Base-by-base conservation (phyloP, 2,888 invertebrate species). In the Diarsia dahlii region DNA sequence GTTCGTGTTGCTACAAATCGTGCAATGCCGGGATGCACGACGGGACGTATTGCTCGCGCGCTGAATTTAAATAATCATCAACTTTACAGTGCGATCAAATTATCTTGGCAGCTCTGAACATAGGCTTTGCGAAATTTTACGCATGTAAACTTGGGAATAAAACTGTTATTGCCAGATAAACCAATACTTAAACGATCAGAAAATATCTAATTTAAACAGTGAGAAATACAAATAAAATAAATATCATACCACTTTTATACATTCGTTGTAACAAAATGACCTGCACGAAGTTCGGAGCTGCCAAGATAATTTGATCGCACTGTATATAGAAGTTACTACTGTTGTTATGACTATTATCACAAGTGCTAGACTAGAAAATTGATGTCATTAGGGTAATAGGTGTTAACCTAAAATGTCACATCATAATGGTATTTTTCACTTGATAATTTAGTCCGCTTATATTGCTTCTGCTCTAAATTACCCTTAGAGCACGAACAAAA, bases 21-120 rank as follows among this genome's bases (percentile, higher is more conserved):
- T 72, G 79, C 83, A 85, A 81, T 84, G 85, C 86, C 85, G 87
- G 46, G 46, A 46, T 46, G 46, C 46, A 46, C 46, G 46, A 73
- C 81, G 71, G 75, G 80, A 76, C 45, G 75, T 52, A 65, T 58
- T 6, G 68, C 76, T 39, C 60, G 18, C 69, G 71, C n/a, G 46
- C n/a, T 71, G 75, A 76, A 76, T 72, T 71, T 52, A 76, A 68
- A 70, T 74, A 72, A 70, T 73, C 68, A 80, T 65, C 34, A 71
- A 54, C 45, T 67, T 54, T 74, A n/a, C n/a, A n/a, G n/a, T n/a
- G n/a, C n/a, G n/a, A n/a, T n/a, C n/a, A n/a, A n/a, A n/a, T n/a
- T n/a, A n/a, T n/a, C n/a, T n/a, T n/a, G n/a, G n/a, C n/a, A n/a
- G n/a, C n/a, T n/a, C n/a, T n/a, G n/a, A n/a, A n/a, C n/a, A n/a